phyloP scores from a whole-genome alignment of 2,113 vertebrate genomes.

The Scomber colias region DNA sequence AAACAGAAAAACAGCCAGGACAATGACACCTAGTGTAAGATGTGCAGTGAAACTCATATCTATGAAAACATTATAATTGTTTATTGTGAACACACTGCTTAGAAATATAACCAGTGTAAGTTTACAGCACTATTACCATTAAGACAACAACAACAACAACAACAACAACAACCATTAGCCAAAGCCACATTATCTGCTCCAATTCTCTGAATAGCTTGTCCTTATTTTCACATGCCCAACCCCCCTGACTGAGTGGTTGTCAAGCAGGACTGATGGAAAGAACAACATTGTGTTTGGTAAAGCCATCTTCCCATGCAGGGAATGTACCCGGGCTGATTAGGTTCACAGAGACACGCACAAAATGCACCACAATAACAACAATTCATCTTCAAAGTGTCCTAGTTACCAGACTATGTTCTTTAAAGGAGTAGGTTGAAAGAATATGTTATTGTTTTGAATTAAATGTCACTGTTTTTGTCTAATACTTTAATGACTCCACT shows the following conservation, averaged over 20 bases:
- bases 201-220: conserved; percentile 41
- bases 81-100: background rate
- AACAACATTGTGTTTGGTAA: conserved; percentile 25
- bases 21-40: background rate
- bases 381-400: conserved; percentile 1
- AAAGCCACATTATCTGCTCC: conserved; percentile 56
- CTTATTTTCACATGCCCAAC: conserved; percentile 39
- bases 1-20: background rate
- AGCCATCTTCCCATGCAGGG: conserved; percentile 8
- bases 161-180: conserved; percentile 25
- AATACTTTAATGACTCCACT: background rate
- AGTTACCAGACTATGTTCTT: background rate
- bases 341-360: conserved; percentile 5
- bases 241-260: conserved; percentile 11
- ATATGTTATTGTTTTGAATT: background rate
- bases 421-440: background rate
- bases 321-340: background rate
- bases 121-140: background rate
- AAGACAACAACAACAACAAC: background rate
- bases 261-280: conserved; percentile 23
- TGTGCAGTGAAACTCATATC: background rate
- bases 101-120: background rate
- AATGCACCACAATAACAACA: conserved; percentile 17
- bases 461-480: background rate
- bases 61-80: background rate